Base-by-base conservation (phyloP, 2,888 invertebrate genomes). In the Mongoloraphidia duomilia region DNA sequence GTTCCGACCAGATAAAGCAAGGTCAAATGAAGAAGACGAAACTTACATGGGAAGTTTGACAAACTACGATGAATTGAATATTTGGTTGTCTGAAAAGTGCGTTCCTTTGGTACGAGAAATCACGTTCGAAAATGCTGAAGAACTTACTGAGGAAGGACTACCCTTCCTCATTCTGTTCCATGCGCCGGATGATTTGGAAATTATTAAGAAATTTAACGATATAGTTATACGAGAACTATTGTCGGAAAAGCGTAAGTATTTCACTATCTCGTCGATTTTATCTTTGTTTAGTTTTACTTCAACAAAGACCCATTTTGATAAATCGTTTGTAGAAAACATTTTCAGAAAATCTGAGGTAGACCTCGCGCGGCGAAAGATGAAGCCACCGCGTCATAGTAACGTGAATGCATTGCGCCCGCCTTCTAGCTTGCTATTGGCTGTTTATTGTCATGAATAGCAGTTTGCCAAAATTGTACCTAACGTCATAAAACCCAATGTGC, bases 121-220 rank as follows among this genome's bases (percentile, higher is more conserved):
- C 52, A 99, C 97, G 0, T 99, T 99, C 69, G 96, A 97, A 69
- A 99, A 99, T 74, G 98, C 98, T 2, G 98, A 98, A 70, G 97
- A 97, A 68, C 70, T 97, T 26, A 97, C 97, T 0, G 97, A 97
- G 67, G 98, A 98, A 71, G 97, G 97, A 35, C 69, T 98, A 59
- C 98, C 98, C 6, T 98, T 99, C 74, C 75, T 99, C 37, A 97
- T 99, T 57, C 72, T 99, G 40, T 99, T 99, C 72, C 92, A 98
- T 63, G 72, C 81, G 55, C 85, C 91, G 0, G 85, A 90, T 59
- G 85, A 85, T 59, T 72, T 72, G 0, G 83, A 85, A 13, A 87
- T 84, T 59, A 82, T 95, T 45, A 91, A 92, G 65, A 75, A 79
- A 59, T 99, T 82, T 67, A 90, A 85, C 60, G 82, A 86, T 55